These are phyloP conservation scores for Flexamia atlantica DNA, from an alignment of 2,888 invertebrate genomes.

Conservation along the genomic window DNA sequence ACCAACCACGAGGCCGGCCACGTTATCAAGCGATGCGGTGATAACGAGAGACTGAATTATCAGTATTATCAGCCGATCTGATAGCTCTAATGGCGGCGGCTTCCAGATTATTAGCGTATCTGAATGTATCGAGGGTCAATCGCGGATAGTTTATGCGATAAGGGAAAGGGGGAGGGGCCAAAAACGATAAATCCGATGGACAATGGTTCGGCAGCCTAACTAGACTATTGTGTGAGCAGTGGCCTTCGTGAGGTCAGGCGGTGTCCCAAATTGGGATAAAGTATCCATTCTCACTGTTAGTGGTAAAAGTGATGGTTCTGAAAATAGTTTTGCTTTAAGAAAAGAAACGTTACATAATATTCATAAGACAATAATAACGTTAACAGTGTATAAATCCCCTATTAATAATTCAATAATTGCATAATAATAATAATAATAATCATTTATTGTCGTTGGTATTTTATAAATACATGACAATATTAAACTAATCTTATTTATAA, in stretches of 20 bases:
- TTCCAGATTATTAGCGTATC: not conserved
- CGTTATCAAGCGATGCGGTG: constrained; percentile 11
- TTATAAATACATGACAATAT: no score
- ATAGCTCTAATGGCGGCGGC: not conserved
- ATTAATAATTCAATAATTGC: no score
- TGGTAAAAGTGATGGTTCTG: no score
- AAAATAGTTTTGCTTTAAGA: no score
- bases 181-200: not conserved
- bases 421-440: no score
- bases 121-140: not conserved
- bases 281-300: not conserved
- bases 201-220: constrained; percentile 12
- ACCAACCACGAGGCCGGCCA: not conserved
- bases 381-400: no score
- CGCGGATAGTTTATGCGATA: not conserved
- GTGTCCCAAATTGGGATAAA: not conserved
- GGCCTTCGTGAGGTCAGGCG: not conserved
- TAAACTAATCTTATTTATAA: no score
- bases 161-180: not conserved
- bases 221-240: not conserved
- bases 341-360: no score
- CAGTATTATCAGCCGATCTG: not conserved
- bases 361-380: no score
- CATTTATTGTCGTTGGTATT: no score
- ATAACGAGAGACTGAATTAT: not conserved